Base-by-base conservation (phyloP, 2,888 invertebrate species). In the Noctua comes region DNA sequence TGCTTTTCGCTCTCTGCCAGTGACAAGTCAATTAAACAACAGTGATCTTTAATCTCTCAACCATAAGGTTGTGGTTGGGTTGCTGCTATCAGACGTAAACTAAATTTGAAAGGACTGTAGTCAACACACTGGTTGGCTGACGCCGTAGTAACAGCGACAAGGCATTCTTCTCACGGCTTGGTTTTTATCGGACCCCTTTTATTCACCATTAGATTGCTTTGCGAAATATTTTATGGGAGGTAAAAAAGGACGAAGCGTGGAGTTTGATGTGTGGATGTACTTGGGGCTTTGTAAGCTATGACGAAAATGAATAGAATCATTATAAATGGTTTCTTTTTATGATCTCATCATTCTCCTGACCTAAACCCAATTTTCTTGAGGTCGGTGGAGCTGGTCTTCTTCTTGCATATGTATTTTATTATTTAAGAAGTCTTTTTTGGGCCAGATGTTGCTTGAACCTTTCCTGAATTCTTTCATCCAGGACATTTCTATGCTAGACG, bases 91-190 rank as follows among this genome's bases (percentile, higher is more conserved):
- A 43, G 1, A 27, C 2, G n/a, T n/a, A 43, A 66, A 16, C n/a
- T 24, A 66, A n/a, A n/a, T 43, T 16, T 0, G 10, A 43, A n/a
- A 8, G 5, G 43, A 66, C 43, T 66, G 8, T 66, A 43, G 40
- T 68, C 73, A 73, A 51, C 66, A 73, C 36, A 43, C 72, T 71
- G 62, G 51, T 76, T 68, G 51, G 46, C 77, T 79, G 77, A 77
- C 71, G 73, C 77, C 71, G 83, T 74, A 51, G 76, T 21, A 62
- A 72, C 80, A 73, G 65, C 54, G 48, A 68, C 62, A 27, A n/a
- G 64, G 78, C 73, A 80, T 86, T 84, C 84, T 87, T 86, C 79
- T 69, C 81, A 83, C 83, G 85, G 68, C 16, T 11, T 36, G 48
- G 68, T 84, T 78, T 84, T 83, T 75, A 83, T 79, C 64, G 31